phyloP scores from a whole-genome alignment of 2,888 invertebrate species.

The Napeogenes inachia region DNA sequence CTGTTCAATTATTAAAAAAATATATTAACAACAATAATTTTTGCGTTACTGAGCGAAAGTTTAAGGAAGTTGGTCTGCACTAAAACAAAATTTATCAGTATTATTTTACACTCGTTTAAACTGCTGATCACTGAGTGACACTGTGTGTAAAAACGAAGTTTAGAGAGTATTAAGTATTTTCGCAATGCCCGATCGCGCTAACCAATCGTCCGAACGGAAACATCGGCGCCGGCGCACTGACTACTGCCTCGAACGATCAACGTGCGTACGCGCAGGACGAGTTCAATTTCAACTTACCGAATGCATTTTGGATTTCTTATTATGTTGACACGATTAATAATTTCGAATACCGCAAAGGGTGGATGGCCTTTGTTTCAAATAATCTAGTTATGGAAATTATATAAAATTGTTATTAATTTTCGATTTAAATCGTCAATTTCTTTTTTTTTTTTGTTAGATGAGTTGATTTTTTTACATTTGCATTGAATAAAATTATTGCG shows the following conservation, averaged over 20 bases:
- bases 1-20: conserved; percentile 4
- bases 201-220: conserved; percentile 61
- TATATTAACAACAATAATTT: too few species aligned
- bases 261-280: conserved; percentile 37
- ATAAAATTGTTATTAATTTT: not conserved
- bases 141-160: conserved; percentile 19
- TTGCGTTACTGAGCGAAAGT: too few species aligned
- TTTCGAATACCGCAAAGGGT: conserved; percentile 52
- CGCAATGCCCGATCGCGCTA: conserved; percentile 45
- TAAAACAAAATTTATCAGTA: too few species aligned
- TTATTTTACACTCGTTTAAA: too few species aligned
- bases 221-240: conserved; percentile 64
- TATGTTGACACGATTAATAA: conserved; percentile 48
- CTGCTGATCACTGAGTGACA: conserved; percentile 6
- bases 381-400: conserved; percentile 19
- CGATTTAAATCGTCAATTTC: too few species aligned
- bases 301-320: conserved; percentile 61
- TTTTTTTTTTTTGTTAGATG: not conserved
- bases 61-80: too few species aligned
- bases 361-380: conserved; percentile 47
- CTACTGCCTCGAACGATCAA: conserved; percentile 40
- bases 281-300: conserved; percentile 61
- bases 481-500: too few species aligned
- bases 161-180: conserved; percentile 41
- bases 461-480: too few species aligned